These are phyloP conservation scores for Selene dorsalis DNA, from an alignment of 2,797 vertebrate genomes.

Conservation along the genomic window DNA sequence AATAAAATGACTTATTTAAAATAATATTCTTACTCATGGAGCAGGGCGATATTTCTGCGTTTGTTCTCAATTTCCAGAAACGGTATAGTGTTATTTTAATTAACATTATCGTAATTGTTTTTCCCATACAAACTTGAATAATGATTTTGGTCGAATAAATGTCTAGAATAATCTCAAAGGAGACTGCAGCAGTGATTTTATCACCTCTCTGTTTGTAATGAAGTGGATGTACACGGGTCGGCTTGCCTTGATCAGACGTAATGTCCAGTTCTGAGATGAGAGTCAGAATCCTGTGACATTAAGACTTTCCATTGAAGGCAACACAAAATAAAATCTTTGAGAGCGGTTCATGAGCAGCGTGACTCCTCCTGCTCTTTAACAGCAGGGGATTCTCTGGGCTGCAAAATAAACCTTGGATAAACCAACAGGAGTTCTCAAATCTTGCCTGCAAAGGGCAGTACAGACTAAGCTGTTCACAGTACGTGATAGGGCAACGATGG, in stretches of 20 bases:
- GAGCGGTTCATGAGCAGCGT: conserved; percentile 10
- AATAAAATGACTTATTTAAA: conserved; percentile 19
- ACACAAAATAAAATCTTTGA: not conserved
- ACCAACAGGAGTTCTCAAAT: conserved; percentile 41
- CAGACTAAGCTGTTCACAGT: conserved; percentile 12
- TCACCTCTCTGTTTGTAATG: conserved; percentile 1
- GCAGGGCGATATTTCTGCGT: conserved; percentile 16
- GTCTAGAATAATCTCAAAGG: not conserved
- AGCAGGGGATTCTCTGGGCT: conserved; percentile 26
- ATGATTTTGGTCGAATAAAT: not conserved
- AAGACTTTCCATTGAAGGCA: not conserved
- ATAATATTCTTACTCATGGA: not conserved
- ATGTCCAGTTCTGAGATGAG: not conserved
- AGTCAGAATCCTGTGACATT: conserved; percentile 3
- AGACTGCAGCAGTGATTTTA: conserved; percentile 12
- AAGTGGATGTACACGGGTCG: conserved; percentile 27
- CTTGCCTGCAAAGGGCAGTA: conserved; percentile 32
- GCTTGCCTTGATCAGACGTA: not conserved
- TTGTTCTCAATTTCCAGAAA: conserved; percentile 10
- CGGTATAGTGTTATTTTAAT: not conserved
- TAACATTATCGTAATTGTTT: not conserved
- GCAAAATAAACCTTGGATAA: conserved; percentile 32
- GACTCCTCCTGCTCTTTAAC: conserved; percentile 18
- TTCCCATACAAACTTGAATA: not conserved
- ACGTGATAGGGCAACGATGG: conserved; percentile 31